A percentile compares a stretch with the other conserved stretches of the same genome.
These are phyloP conservation scores for Sarcophaga bullata DNA, from an alignment of 1,140 invertebrate genomes.

Conservation along the genomic window DNA sequence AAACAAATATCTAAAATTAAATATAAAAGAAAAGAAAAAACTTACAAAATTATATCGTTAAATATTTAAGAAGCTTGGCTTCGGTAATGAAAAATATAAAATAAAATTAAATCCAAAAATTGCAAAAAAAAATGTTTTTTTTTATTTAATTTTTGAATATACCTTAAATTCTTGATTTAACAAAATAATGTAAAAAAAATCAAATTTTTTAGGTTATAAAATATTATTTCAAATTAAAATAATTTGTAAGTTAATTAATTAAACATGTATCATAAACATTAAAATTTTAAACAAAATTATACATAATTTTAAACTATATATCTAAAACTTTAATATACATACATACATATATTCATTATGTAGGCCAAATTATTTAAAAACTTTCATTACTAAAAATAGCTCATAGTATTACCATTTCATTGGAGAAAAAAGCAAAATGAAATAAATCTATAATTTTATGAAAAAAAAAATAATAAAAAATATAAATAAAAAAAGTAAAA, in stretches of 20 bases:
- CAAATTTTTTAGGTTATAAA: neutral
- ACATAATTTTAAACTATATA: neutral
- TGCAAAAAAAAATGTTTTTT: neutral
- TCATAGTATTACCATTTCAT: neutral
- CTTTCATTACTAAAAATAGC: neutral
- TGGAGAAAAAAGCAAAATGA: neutral
- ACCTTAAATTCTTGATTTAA: neutral
- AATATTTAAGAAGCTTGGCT: slow-evolving; percentile 14
- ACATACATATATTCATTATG: neutral
- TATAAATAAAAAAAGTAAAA: neutral
- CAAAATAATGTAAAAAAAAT: neutral
- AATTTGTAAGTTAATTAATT: neutral
- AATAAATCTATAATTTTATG: neutral
- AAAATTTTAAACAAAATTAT: neutral
- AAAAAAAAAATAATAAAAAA: neutral
- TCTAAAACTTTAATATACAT: neutral
- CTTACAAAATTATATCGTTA: neutral
- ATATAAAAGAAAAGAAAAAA: neutral
- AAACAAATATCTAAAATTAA: neutral
- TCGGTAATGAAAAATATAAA: neutral
- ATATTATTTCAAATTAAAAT: neutral
- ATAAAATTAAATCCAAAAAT: neutral
- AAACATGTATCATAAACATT: neutral
- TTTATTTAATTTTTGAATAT: slow-evolving; percentile 7
- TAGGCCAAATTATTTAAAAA: slow-evolving; percentile 7